Conservation (phyloP, 2,797 vertebrate species). For the Ispidina lecontei region DNA sequence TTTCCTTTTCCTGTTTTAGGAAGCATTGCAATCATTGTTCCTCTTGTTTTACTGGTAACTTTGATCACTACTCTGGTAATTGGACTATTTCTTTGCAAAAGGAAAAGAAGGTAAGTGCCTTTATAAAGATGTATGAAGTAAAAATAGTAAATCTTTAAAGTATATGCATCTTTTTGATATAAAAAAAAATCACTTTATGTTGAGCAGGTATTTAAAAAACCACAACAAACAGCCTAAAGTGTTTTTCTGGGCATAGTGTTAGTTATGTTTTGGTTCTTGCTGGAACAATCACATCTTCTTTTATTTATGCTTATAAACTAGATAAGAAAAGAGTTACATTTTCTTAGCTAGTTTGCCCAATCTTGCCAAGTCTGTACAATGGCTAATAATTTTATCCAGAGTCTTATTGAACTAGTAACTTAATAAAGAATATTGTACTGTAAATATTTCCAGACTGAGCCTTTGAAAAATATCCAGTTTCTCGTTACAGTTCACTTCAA, state of each 20-base stretch:
- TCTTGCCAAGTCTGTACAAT: not conserved
- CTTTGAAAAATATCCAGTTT: not conserved
- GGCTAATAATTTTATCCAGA: not conserved
- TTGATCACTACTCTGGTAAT: conserved; percentile 93
- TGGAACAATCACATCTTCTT: not conserved
- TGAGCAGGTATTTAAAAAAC: not conserved
- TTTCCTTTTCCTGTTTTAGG: conserved; percentile 79
- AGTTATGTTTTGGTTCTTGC: not conserved
- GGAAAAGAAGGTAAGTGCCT: conserved; percentile 88
- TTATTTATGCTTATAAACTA: not conserved
- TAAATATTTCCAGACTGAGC: not conserved
- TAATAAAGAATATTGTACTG: not conserved
- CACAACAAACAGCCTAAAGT: not conserved
- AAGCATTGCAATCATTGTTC: conserved; percentile 97
- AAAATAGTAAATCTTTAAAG: not conserved
- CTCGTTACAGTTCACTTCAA: not conserved
- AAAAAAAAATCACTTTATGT: not conserved
- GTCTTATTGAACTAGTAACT: not conserved
- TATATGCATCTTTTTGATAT: not conserved
- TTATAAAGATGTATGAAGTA: not conserved
- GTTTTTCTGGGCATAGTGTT: not conserved
- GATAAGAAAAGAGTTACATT: not conserved
- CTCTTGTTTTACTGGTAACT: conserved; percentile 93
- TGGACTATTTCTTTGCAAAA: conserved; percentile 94
- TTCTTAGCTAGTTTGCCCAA: not conserved